A percentile compares a stretch with the other conserved stretches of the same genome.
These are phyloP conservation scores for Condylura cristata DNA, from an alignment of 2,113 vertebrate species.

Conservation along the genomic window DNA sequence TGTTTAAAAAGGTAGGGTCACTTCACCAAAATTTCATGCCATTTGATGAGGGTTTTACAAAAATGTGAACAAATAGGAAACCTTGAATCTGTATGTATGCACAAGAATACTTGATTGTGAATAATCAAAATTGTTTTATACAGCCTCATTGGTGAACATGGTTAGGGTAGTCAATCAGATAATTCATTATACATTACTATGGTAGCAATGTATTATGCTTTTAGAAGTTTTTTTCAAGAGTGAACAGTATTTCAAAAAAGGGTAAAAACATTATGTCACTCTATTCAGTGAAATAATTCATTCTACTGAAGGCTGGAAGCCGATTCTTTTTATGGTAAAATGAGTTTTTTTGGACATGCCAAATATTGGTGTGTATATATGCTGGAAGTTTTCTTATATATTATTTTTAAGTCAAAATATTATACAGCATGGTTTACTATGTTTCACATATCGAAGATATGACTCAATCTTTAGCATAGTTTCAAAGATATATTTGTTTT, in stretches of 20 bases:
- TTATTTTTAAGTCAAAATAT: conserved; percentile 78
- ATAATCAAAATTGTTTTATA: conserved; percentile 85
- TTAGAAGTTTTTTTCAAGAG: conserved; percentile 82
- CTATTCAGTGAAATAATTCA: conserved; percentile 79
- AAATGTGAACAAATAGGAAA: conserved; percentile 85
- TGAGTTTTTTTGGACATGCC: conserved; percentile 78
- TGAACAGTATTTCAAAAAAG: conserved; percentile 85
- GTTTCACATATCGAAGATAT: conserved; percentile 68
- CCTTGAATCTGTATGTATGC: conserved; percentile 86
- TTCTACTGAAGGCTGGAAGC: conserved; percentile 81
- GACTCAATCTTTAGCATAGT: conserved; percentile 66
- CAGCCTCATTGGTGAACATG: conserved; percentile 82
- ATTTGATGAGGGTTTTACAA: conserved; percentile 67
- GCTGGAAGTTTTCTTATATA: conserved; percentile 77
- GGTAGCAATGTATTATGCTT: conserved; percentile 79
- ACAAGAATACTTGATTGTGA: conserved; percentile 88
- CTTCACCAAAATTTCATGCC: conserved; percentile 66
- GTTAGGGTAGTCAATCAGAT: conserved; percentile 80
- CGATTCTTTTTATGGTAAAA: conserved; percentile 82
- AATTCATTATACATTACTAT: conserved; percentile 83
- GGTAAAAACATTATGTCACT: conserved; percentile 82
- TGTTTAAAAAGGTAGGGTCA: conserved; percentile 66
- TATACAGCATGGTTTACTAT: conserved; percentile 80
- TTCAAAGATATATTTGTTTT: conserved; percentile 68
- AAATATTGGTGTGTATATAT: conserved; percentile 80